Percentiles rank a stretch among this genome's conserved stretches.
These are phyloP conservation scores for Xenus cinereus DNA, from an alignment of 2,113 vertebrate genomes.

Conservation along the genomic window DNA sequence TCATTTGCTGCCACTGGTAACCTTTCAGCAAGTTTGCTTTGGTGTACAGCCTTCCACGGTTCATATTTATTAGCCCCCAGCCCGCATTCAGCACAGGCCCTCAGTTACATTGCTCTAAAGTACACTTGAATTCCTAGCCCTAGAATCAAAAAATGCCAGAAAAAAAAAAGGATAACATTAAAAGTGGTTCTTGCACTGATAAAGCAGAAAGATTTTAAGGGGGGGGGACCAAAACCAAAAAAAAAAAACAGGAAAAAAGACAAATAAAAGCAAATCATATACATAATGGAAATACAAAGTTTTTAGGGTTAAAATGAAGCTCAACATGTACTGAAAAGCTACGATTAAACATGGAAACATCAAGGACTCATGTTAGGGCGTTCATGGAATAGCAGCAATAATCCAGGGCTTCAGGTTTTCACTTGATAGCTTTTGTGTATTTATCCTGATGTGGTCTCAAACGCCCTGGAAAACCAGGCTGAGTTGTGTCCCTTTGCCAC, in stretches of 20 bases:
- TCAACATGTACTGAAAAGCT: neutral
- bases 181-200: neutral
- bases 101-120: neutral
- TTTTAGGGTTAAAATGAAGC: neutral
- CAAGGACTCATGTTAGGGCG: neutral
- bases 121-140: neutral
- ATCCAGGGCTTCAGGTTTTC: constrained; percentile 31
- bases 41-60: neutral
- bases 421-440: constrained; percentile 26
- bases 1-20: neutral
- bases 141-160: neutral
- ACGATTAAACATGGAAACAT: neutral
- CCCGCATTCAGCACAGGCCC: neutral
- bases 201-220: neutral
- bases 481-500: neutral
- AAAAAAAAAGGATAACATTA: neutral
- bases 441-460: neutral
- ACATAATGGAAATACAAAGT: neutral
- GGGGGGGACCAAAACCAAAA: neutral
- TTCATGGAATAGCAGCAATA: constrained; percentile 28
- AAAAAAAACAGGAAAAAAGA: neutral
- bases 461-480: neutral
- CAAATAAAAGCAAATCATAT: neutral
- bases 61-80: neutral
- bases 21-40: neutral